A percentile compares a stretch with the other conserved stretches of the same genome.
Evolutionary conservation across 2,797 vertebrate genomes (phyloP).

Genomic region (Cyclura pinguis): DNA sequence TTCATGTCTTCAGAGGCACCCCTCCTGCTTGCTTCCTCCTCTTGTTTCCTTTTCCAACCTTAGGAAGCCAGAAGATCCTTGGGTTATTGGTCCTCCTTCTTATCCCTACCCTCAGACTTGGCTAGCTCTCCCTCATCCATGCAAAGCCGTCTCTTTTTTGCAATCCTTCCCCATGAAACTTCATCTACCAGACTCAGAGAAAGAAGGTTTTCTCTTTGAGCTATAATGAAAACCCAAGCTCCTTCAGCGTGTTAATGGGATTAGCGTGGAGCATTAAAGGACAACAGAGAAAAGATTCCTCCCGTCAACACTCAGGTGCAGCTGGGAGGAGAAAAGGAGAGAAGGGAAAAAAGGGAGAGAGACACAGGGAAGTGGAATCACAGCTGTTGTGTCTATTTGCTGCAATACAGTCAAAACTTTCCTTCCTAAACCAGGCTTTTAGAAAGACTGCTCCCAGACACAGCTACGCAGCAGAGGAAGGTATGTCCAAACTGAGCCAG

Average conservation of each 20-base stretch:
- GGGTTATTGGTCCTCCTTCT: not conserved
- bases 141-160: too few species aligned
- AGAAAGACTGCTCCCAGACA: not conserved
- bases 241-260: conserved; percentile 6
- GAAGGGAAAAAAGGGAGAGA: too few species aligned
- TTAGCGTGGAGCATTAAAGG: not conserved
- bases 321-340: not conserved
- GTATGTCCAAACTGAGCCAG: not conserved
- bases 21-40: not conserved
- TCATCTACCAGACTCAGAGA: not conserved
- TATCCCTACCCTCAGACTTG: too few species aligned
- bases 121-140: not conserved
- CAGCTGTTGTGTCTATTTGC: not conserved
- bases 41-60: not conserved
- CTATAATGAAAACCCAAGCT: not conserved
- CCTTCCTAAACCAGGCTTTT: not conserved
- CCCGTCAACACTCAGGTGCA: not conserved
- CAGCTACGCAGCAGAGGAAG: not conserved
- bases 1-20: not conserved
- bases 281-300: not conserved
- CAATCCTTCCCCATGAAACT: not conserved
- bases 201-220: not conserved
- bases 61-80: not conserved
- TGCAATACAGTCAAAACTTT: not conserved
- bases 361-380: not conserved